phyloP scores from a whole-genome alignment of 2,113 vertebrate species.

The Xiphophorus maculatus region DNA sequence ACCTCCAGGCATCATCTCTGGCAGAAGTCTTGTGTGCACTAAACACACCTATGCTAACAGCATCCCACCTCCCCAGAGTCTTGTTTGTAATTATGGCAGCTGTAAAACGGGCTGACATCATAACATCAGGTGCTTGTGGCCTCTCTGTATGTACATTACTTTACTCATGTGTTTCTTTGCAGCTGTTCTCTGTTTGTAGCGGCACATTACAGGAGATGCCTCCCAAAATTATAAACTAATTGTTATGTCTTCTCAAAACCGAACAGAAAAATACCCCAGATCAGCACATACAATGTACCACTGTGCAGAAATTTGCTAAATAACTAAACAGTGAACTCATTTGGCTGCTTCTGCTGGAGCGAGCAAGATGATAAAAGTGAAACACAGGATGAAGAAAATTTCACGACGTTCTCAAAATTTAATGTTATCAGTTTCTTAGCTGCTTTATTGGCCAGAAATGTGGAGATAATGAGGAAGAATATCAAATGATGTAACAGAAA shows the following conservation, averaged over 20 bases:
- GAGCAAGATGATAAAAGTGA: conserved; percentile 17
- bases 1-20: conserved; percentile 63
- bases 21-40: conserved; percentile 44
- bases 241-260: conserved; percentile 1
- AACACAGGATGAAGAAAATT: conserved; percentile 9
- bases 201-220: neutral
- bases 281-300: neutral
- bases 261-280: neutral
- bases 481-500: conserved; percentile 11
- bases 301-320: conserved; percentile 16
- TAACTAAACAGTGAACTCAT: conserved; percentile 33
- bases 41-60: conserved; percentile 39
- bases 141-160: conserved; percentile 23
- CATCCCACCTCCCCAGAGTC: conserved; percentile 51
- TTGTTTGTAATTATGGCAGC: conserved; percentile 68
- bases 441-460: conserved; percentile 14
- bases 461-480: conserved; percentile 5
- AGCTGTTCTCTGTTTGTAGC: conserved; percentile 23
- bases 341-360: conserved; percentile 12
- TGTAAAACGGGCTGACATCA: conserved; percentile 74
- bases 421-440: conserved; percentile 17
- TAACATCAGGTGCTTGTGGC: conserved; percentile 39
- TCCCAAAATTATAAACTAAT: conserved; percentile 5
- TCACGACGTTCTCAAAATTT: conserved; percentile 1
- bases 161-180: conserved; percentile 7